Evolutionary conservation across 1,140 invertebrate genomes (phyloP), one percentile per base, ranked within the genome.

Genomic region (Rhizoglyphus robini): DNA sequence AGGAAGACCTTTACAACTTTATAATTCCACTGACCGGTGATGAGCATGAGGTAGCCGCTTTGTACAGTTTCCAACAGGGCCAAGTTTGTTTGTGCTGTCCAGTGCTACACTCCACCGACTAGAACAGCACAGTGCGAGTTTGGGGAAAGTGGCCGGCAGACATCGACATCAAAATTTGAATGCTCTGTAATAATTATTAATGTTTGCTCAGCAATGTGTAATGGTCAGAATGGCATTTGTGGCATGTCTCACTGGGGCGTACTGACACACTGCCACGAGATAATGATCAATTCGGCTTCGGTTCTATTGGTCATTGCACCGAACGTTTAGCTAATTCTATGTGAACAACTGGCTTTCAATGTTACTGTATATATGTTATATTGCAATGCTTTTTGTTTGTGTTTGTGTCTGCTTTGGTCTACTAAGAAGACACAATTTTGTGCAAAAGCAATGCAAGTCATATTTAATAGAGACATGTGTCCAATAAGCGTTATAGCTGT

Each of bases 401-500:
- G 23, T 27, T 5, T 54, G n/a, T n/a, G 31, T 11, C 8, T 27
- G 31, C 5, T 15, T 5, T 5, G 23, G 51, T 54, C 51, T 54
- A 54, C 41, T 46, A 23, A 15, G 23, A 46, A 15, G 15, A 23
- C 41, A 23, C 41, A 15, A 46, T 23, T 46, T 23, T 54, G 51
- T 54, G 51, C 23, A 25, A 23, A 20, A 8, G 8, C 51, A 54
- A 32, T 32, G 8, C 23, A 54, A 54, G 51, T 23, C 51, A 54
- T 54, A 54, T 54, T 54, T 54, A 54, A 54, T 54, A 54, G 51
- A 54, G 51, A 54, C 23, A 54, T n/a, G n/a, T 54, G 51, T 54
- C 8, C 15, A 54, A 54, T 54, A 54, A 54, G 23, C 23, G 23
- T 54, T 54, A 54, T 54, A 54, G 20, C 8, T 54, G 51, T 54